Evolutionary conservation across 2,113 vertebrate species (phyloP).

Genomic region (Phaethornis superciliosus): DNA sequence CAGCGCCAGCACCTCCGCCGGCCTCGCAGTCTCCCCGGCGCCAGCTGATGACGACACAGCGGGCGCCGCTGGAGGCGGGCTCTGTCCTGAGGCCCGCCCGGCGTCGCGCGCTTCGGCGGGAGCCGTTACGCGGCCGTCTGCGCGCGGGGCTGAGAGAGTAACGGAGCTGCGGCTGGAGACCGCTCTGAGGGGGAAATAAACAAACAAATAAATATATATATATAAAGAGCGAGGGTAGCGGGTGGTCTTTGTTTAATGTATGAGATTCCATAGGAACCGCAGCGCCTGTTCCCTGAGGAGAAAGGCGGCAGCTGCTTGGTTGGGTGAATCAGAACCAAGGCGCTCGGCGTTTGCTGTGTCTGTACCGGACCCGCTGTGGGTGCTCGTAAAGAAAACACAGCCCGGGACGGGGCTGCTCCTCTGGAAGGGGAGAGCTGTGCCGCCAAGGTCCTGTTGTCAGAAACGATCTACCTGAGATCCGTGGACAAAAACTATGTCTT

Average conservation of each 20-base stretch:
- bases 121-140: neutral
- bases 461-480: neutral
- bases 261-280: rapidly evolving
- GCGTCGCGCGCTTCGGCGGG: rapidly evolving
- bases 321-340: neutral
- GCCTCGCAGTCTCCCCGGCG: neutral
- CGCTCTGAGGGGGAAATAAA: too few species aligned
- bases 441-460: neutral
- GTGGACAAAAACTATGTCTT: neutral
- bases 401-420: rapidly evolving
- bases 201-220: too few species aligned
- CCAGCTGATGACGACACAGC: neutral
- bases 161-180: too few species aligned
- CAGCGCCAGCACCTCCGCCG: rapidly evolving
- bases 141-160: too few species aligned
- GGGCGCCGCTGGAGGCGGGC: neutral
- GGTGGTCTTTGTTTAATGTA: neutral
- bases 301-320: rapidly evolving
- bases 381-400: rapidly evolving
- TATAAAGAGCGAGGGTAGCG: rapidly evolving
- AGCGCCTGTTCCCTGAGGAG: neutral
- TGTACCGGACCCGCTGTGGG: rapidly evolving
- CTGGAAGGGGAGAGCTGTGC: neutral
- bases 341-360: rapidly evolving
- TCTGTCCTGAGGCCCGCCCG: too few species aligned